Evolutionary conservation across 2,797 vertebrate species (phyloP).

Genomic region (Pangasius mekongensis): DNA sequence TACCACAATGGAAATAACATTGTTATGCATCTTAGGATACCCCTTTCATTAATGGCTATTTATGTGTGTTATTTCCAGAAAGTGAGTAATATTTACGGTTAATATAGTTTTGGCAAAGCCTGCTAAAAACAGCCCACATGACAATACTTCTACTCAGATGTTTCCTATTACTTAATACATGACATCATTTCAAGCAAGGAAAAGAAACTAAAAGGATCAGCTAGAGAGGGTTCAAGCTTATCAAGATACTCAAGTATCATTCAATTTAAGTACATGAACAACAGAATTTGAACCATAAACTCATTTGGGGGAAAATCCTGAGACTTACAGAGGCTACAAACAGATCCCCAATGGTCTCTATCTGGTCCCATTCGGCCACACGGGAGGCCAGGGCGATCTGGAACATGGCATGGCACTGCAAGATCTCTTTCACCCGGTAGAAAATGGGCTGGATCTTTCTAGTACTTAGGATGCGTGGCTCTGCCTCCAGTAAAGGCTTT

Average conservation of each 20-base stretch:
- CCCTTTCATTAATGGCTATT: background rate
- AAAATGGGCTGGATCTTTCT: constrained; percentile 82
- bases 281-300: background rate
- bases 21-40: background rate
- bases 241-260: background rate
- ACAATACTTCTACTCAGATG: constrained; percentile 11
- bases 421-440: constrained; percentile 81
- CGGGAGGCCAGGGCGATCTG: constrained; percentile 84
- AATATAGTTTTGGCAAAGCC: background rate
- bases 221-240: background rate
- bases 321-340: constrained; percentile 84
- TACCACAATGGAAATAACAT: background rate
- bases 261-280: background rate
- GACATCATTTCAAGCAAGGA: constrained; percentile 3
- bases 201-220: background rate
- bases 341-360: constrained; percentile 85
- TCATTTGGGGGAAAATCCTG: background rate
- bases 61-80: background rate
- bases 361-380: constrained; percentile 83
- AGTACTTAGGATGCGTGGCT: constrained; percentile 79
- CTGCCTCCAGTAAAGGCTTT: constrained; percentile 82
- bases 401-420: constrained; percentile 89
- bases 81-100: background rate
- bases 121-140: background rate
- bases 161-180: constrained; percentile 18